Evolutionary conservation across 1,140 invertebrate genomes (phyloP).

Genomic region (Dolichoris vasculosae): DNA sequence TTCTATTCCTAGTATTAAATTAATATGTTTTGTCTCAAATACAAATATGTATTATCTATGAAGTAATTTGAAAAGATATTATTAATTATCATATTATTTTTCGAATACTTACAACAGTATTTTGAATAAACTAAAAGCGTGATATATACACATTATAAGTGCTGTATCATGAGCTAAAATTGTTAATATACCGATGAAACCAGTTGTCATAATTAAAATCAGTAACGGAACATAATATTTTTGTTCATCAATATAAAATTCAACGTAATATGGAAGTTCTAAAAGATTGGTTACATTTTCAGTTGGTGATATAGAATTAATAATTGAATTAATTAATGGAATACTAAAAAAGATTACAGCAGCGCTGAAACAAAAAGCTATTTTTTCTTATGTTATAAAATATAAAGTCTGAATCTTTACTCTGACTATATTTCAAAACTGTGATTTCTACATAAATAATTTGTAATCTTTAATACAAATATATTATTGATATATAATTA

Average conservation of each 20-base stretch:
- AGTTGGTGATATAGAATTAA: background rate
- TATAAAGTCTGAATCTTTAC: no score
- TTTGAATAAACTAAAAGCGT: slow-evolving; percentile 20
- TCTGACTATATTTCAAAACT: no score
- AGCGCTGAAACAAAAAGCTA: slow-evolving; percentile 20
- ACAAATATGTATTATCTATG: no score
- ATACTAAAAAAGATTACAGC: background rate
- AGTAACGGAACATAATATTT: slow-evolving; percentile 27
- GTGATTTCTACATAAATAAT: no score
- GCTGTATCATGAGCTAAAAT: slow-evolving; percentile 33
- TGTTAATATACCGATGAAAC: background rate
- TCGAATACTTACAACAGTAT: slow-evolving; percentile 15
- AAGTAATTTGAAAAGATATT: no score
- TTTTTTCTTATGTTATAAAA: slow-evolving; percentile 1
- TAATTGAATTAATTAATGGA: background rate
- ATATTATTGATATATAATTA: no score
- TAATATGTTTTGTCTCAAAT: background rate
- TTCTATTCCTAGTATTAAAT: background rate
- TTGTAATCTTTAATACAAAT: no score
- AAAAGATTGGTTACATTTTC: background rate
- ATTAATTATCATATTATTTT: background rate
- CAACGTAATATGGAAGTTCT: background rate
- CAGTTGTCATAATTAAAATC: background rate
- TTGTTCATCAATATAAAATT: slow-evolving; percentile 23
- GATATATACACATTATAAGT: slow-evolving; percentile 11